Base-by-base conservation (phyloP, 2,113 vertebrate genomes). In the Coptodon bakossiorum region DNA sequence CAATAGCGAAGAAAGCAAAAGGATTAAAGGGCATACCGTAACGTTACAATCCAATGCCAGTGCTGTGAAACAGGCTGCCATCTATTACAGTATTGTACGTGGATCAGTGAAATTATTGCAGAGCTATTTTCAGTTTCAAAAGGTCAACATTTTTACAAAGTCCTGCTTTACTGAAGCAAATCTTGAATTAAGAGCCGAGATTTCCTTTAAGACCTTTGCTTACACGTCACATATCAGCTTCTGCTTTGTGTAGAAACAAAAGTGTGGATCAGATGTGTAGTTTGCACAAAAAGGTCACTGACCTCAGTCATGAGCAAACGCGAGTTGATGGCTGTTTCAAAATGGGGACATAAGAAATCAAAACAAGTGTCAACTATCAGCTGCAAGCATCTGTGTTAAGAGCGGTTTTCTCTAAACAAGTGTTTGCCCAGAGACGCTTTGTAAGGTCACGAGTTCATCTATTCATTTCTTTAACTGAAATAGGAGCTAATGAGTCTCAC, bases 251-350 rank as follows among this genome's bases (percentile, higher is more conserved):
- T 45, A 0, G 38, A 73, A 45, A 10, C 38, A 27, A 1, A 14
- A 71, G 3, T 1, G 7, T 71, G 63, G 63, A 24, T 24, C n/a
- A 43, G n/a, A 24, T 14, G 7, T 2, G 11, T 0, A 0, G 19
- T 40, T 43, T 22, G n/a, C 36, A 43, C 63, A 71, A 24, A 43
- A 24, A 43, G 36, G 36, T 24, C 63, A 0, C 63, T 1, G 63
- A 24, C 63, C n/a, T 43, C 63, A 0, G n/a, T 40, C 63, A 14
- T 71, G n/a, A 24, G 36, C n/a, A 27, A 71, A 73, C 1, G 13
- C 0, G 5, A 45, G 13, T 45, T 17, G 40, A 45, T 45, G 68
- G 38, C 22, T 10, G 22, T 9, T 73, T 73, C 13, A 17, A 73
- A 73, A 45, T 3, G 14, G 38, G 40, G 22, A 73, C 38, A 0